Base-by-base conservation (phyloP, 2,113 vertebrate genomes). In the Noturus placidus region DNA sequence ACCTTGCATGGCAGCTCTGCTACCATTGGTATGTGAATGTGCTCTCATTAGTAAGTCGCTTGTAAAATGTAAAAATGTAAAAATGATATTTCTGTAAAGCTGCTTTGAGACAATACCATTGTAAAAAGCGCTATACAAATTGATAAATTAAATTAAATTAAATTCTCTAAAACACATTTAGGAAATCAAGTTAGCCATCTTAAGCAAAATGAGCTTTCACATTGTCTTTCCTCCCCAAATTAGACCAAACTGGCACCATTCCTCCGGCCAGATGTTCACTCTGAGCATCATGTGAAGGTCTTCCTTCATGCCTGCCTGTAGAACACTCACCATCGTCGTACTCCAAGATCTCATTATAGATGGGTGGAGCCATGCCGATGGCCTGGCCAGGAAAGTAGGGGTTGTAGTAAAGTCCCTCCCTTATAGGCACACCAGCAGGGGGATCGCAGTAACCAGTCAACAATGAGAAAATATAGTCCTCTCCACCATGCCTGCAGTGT, bases 381-480 rank as follows among this genome's bases (percentile, higher is more conserved):
- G 97, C 96, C 94, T 98, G 96, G 0, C 97, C 98, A 0, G 95
- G 93, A 91, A 99, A 99, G 91, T 97, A 99, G 5, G 98, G 97
- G 92, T 99, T 99, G 95, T 96, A 99, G 89, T 99, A 94, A 14
- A 99, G 96, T 0, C 95, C 98, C 86, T 98, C 97, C 1, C 94
- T 93, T 15, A 97, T 0, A 0, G 80, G 0, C 22, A 98, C 96
- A 0, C 98, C 97, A 0, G 95, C 91, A 0, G 98, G 97, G 0
- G 97, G 96, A 0, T 99, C 98, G 0, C 98, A 98, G 94, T 99
- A 98, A 35, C 97, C 96, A 0, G 97, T 99, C 27, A 99, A 95
- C 74, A 98, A 92, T 15, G 97, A 97, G 92, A 99, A 99, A 20
- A 99, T 93, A 0, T 98, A 99, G 90, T 98, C 97, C 92, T 99